A percentile compares a stretch with the other conserved stretches of the same genome.
Conservation (phyloP, 92 coral and sea anemone species). For the Epizoanthus illoricatus region DNA sequence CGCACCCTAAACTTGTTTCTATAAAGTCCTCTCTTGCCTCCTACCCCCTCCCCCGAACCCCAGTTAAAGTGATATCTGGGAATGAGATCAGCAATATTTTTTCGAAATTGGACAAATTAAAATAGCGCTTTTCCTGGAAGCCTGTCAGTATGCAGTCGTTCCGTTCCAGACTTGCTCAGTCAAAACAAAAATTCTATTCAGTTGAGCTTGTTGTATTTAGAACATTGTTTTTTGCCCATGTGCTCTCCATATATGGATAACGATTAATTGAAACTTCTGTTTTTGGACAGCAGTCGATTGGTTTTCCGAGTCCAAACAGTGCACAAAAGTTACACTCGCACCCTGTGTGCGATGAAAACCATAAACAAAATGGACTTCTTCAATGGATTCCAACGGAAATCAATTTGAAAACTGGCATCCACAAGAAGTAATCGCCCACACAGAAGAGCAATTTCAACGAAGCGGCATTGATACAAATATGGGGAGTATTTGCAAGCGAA, state of each 20-base stretch:
- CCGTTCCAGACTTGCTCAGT: too few relatives aligned
- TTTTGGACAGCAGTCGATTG: constrained; percentile 38
- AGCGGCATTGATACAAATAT: constrained; percentile 36
- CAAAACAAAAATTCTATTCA: too few relatives aligned
- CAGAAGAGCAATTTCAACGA: neutral
- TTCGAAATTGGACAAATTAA: too few relatives aligned
- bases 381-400: constrained; percentile 23
- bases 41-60: too few relatives aligned
- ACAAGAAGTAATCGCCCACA: constrained; percentile 30
- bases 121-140: too few relatives aligned
- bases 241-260: constrained; percentile 32
- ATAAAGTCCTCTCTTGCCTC: too few relatives aligned
- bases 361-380: constrained; percentile 25
- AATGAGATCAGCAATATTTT: too few relatives aligned
- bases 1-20: too few relatives aligned
- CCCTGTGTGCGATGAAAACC: neutral
- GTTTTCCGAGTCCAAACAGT: constrained; percentile 16
- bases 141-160: too few relatives aligned
- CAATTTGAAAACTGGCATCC: constrained; percentile 15
- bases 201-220: too few relatives aligned
- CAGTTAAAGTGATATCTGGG: too few relatives aligned
- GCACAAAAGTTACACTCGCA: neutral
- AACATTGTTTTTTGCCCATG: neutral
- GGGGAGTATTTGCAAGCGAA: constrained; percentile 71
- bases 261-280: constrained; percentile 29